Conservation (phyloP, 2,113 vertebrate species). For the Phalacrocorax aristotelis region DNA sequence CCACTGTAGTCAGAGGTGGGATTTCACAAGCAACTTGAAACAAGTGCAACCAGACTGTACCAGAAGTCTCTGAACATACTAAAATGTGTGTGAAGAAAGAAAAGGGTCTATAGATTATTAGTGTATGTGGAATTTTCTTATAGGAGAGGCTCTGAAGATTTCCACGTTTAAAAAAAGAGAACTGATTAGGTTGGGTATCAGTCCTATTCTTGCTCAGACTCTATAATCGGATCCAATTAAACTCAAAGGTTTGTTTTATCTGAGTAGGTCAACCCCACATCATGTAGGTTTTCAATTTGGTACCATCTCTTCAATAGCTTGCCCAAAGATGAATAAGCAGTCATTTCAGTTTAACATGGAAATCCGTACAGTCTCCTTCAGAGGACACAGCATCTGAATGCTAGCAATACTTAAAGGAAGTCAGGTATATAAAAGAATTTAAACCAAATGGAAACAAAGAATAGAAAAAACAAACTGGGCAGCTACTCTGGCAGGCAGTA, state of each 20-base stretch:
- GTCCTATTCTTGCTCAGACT: not conserved
- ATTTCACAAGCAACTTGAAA: constrained; percentile 52
- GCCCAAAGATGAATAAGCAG: constrained; percentile 1
- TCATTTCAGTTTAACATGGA: not conserved
- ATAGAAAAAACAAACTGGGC: not conserved
- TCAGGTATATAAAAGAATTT: not conserved
- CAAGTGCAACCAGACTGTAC: constrained; percentile 32
- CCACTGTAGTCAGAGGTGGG: constrained; percentile 58
- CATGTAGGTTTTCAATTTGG: constrained; percentile 25
- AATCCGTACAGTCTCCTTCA: not conserved
- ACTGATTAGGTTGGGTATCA: not conserved
- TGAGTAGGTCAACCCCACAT: constrained; percentile 32
- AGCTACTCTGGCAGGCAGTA: not conserved
- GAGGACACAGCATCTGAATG: not conserved
- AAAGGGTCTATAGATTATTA: not conserved
- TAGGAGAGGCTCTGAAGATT: not conserved
- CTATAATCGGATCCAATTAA: not conserved
- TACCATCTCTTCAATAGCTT: not conserved
- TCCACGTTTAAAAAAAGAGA: not conserved
- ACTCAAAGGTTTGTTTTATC: constrained; percentile 51
- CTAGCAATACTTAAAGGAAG: not conserved
- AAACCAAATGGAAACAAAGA: not conserved
- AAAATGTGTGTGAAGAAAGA: constrained; percentile 6
- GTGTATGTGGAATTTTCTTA: not conserved
- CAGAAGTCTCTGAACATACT: constrained; percentile 37